These are phyloP conservation scores for Temnothorax curvispinosus DNA, from an alignment of 1,140 invertebrate species.

Conservation along the genomic window DNA sequence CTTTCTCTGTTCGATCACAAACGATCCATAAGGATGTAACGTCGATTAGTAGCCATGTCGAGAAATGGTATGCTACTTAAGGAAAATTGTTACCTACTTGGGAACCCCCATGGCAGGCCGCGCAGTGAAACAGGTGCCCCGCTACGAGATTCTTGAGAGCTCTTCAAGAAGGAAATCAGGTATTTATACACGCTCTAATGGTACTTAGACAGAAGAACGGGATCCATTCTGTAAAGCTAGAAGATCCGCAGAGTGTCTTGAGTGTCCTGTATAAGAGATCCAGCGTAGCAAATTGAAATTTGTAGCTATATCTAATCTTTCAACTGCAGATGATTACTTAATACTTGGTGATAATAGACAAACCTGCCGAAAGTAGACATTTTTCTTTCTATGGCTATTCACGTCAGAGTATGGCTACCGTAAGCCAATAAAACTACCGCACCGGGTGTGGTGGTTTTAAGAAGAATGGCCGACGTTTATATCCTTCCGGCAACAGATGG, in stretches of 20 bases:
- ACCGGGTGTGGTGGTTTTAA: conserved; percentile 55
- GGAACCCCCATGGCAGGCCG: conserved; percentile 26
- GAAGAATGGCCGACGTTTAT: conserved; percentile 63
- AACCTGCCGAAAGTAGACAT: not conserved
- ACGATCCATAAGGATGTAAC: not conserved
- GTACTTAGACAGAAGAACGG: conserved; percentile 13
- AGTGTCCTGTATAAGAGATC: not conserved
- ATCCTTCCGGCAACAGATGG: conserved; percentile 64
- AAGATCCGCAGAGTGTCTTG: not conserved
- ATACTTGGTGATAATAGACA: not conserved
- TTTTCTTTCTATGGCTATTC: not conserved
- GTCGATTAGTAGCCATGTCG: conserved; percentile 38
- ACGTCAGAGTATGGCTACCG: conserved; percentile 26
- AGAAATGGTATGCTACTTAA: conserved; percentile 68
- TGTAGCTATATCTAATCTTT: not conserved
- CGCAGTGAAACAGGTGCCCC: conserved; percentile 62
- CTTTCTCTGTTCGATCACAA: not conserved
- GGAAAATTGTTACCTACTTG: conserved; percentile 69
- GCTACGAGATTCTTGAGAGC: not conserved
- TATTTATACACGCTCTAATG: conserved; percentile 54
- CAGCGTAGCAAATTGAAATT: conserved; percentile 13
- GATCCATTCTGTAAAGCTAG: not conserved
- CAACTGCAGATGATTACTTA: not conserved
- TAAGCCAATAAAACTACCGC: conserved; percentile 20
- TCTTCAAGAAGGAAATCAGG: conserved; percentile 44